Percentiles rank a stretch among this genome's conserved stretches.
Evolutionary conservation across 2,797 vertebrate genomes (phyloP).

Genomic region (Siniperca undulata): DNA sequence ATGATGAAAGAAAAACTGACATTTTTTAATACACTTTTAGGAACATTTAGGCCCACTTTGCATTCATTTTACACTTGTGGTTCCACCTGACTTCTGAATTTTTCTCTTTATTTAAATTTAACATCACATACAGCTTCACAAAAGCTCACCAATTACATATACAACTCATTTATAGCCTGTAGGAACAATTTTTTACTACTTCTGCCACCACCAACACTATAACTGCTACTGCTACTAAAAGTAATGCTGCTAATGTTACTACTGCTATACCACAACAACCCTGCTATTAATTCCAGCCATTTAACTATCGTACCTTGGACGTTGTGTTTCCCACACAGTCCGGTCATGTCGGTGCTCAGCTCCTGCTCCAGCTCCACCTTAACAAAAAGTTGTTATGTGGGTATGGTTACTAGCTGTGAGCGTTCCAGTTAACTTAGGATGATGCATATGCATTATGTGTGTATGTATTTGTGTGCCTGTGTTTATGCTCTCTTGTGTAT

Average conservation of each 20-base stretch:
- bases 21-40: not conserved
- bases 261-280: not conserved
- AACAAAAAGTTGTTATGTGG: constrained; percentile 1
- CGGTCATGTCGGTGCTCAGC: constrained; percentile 65
- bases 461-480: not conserved
- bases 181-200: not conserved
- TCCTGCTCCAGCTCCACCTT: constrained; percentile 80
- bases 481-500: not conserved
- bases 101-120: no score
- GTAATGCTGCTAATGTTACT: not conserved
- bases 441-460: not conserved
- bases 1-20: not conserved
- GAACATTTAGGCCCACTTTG: not conserved
- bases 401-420: not conserved
- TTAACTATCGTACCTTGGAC: constrained; percentile 46
- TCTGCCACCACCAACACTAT: not conserved
- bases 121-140: no score
- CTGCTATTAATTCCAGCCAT: not conserved
- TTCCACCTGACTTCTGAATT: not conserved
- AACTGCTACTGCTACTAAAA: not conserved
- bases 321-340: constrained; percentile 76
- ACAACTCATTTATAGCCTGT: not conserved
- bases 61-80: not conserved
- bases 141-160: not conserved
- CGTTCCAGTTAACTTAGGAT: not conserved